These are phyloP conservation scores for Heliothis subflexa DNA, from an alignment of 1,140 invertebrate species.

Conservation along the genomic window DNA sequence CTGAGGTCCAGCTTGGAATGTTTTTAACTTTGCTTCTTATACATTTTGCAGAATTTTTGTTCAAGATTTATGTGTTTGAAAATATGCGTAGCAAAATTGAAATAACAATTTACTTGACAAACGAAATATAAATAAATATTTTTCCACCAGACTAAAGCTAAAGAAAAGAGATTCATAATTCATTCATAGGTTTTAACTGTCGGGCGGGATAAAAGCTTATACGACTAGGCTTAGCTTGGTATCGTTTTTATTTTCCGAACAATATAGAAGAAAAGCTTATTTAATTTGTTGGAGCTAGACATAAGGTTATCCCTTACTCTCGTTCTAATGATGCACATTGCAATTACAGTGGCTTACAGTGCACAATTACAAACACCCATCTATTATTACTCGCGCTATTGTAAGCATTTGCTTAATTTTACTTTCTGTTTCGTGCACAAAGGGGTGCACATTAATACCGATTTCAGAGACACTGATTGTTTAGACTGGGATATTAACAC, in stretches of 20 bases:
- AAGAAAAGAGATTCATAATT: not conserved
- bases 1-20: no score
- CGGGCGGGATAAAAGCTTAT: not conserved
- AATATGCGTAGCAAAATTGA: not conserved
- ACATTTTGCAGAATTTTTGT: no score
- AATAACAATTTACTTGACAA: no score
- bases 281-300: slow-evolving; percentile 7
- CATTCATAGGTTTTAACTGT: not conserved
- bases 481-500: slow-evolving; percentile 16
- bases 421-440: slow-evolving; percentile 35
- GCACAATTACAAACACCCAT: slow-evolving; percentile 57
- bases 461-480: slow-evolving; percentile 28
- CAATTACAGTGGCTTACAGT: slow-evolving; percentile 59
- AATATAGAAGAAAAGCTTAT: slow-evolving; percentile 19
- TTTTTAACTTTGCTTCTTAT: no score
- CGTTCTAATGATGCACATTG: slow-evolving; percentile 64
- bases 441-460: slow-evolving; percentile 33
- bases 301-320: not conserved
- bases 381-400: slow-evolving; percentile 57
- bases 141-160: not conserved
- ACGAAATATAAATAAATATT: not conserved
- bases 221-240: not conserved
- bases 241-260: slow-evolving; percentile 23
- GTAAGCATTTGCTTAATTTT: slow-evolving; percentile 57
- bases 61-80: not conserved